Evolutionary conservation across 2,797 vertebrate genomes (phyloP), one percentile per base, ranked within the genome.

Genomic region (Lophius americanus): DNA sequence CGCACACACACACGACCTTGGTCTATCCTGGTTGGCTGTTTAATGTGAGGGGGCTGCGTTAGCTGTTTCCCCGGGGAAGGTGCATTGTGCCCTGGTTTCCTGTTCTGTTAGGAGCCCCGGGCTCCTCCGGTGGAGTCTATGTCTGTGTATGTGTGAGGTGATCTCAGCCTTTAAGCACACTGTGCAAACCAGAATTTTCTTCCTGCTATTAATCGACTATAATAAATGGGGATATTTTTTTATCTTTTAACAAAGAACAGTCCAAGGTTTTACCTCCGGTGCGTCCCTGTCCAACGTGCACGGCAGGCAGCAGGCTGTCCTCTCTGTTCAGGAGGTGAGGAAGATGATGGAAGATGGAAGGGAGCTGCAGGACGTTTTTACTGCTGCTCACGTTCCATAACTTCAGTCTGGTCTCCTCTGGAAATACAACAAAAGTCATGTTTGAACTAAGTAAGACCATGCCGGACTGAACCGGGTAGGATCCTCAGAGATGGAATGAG

Each of bases 291-390:
- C 97, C 96, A 88, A 98, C 88, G 68, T 97, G 96, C 73, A 99
- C 94, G 0, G 96, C 95, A 0, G 98, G 98, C 90, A 97, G 96
- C 78, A 99, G 94, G 83, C 96, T 97, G 93, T 95, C 96, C 88
- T 98, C 96, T 82, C 96, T 92, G 93, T 95, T 95, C 89, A 97
- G 94, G 85, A 99, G 95, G 92, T 99, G 98, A 41, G 98, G 98
- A 79, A 99, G 95, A 88, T 98, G 97, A 89, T 98, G 96, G 93
- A 98, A 98, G 94, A 99, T 96, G 70, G 96, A 98, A 85, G 98
- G 98, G 82, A 98, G 94, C 92, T 98, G 97, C 78, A 99, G 93
- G 70, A 96, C 94, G 92, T 95, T 98, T 88, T 97, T 96, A 89
- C 95, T 96, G 92, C 93, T 95, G 77, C 96, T 98, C 84, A 95